A percentile compares a stretch with the other conserved stretches of the same genome.
These are phyloP conservation scores for Tauraco hartlaubi DNA, from an alignment of 2,797 vertebrate genomes.

Conservation along the genomic window DNA sequence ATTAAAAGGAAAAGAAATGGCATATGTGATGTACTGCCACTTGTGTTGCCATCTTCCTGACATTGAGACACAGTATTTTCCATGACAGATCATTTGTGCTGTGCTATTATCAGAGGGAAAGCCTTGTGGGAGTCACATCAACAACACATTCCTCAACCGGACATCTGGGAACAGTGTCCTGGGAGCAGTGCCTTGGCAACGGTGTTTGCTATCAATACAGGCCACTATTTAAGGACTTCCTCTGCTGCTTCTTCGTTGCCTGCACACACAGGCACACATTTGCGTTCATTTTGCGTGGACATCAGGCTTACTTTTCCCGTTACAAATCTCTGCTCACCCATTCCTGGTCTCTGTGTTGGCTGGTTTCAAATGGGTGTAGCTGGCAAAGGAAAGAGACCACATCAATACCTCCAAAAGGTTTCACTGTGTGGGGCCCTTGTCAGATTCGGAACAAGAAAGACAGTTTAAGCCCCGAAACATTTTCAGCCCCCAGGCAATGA, in stretches of 20 bases:
- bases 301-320: not conserved
- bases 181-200: not conserved
- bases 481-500: not conserved
- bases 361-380: fast-evolving
- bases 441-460: not conserved
- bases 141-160: not conserved
- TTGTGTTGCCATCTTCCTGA: not conserved
- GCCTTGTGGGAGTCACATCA: not conserved
- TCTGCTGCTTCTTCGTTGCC: not conserved
- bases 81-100: not conserved
- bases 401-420: not conserved
- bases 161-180: not conserved
- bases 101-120: not conserved
- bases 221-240: not conserved
- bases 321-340: not conserved
- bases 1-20: not conserved
- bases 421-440: not conserved
- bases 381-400: not conserved
- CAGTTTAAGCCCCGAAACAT: not conserved
- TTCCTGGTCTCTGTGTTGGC: not conserved
- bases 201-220: not conserved
- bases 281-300: not conserved
- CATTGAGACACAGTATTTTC: not conserved
- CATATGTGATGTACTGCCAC: not conserved
- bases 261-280: not conserved